Evolutionary conservation across 1,140 invertebrate genomes (phyloP).

Genomic region (Tetramorium parvispinum): DNA sequence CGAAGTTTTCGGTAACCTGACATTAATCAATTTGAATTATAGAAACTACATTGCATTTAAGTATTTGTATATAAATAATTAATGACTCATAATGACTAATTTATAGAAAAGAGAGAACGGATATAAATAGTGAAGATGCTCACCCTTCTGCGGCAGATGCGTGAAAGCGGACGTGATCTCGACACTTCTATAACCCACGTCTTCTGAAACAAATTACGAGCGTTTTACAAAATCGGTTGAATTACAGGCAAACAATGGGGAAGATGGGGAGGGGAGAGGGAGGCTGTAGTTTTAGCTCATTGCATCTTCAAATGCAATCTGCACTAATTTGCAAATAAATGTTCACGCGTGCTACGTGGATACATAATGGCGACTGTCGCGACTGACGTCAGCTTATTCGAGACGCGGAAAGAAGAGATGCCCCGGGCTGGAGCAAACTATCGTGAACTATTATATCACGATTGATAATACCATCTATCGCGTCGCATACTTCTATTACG

Average conservation of each 20-base stretch:
- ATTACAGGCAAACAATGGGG: neutral
- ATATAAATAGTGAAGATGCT: conserved; percentile 54
- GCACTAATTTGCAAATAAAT: conserved; percentile 36
- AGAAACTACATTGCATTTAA: neutral
- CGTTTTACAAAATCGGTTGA: conserved; percentile 30
- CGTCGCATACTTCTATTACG: conserved; percentile 8
- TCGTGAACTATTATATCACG: conserved; percentile 30
- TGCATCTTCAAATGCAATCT: neutral
- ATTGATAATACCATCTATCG: conserved; percentile 18
- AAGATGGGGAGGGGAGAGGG: neutral
- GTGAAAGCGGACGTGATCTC: conserved; percentile 86
- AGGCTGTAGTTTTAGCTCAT: neutral
- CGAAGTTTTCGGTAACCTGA: neutral
- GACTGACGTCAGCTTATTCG: conserved; percentile 25
- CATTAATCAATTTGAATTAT: neutral
- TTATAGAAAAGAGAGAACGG: neutral
- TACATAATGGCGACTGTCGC: conserved; percentile 11
- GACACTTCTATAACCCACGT: conserved; percentile 86
- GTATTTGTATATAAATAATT: neutral
- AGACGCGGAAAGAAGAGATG: conserved; percentile 23
- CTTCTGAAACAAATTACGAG: conserved; percentile 86
- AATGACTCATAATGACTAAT: neutral
- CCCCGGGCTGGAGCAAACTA: neutral
- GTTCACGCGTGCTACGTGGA: neutral
- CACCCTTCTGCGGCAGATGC: conserved; percentile 86